phyloP scores from a whole-genome alignment of 2,888 invertebrate genomes.

The Acleris sparsana region DNA sequence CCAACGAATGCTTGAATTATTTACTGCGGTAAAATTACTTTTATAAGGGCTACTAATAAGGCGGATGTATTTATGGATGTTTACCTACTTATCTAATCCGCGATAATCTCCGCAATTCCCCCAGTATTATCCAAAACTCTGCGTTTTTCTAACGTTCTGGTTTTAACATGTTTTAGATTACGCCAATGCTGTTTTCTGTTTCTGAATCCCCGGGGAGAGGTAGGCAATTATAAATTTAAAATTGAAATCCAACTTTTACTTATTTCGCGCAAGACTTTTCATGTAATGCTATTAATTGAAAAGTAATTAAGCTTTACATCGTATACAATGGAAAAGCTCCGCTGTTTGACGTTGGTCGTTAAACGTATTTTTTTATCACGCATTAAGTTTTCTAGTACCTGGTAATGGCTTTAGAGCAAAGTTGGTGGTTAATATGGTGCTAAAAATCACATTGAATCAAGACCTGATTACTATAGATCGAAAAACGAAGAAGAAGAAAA shows the following conservation, averaged over 20 bases:
- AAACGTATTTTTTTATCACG: too few relatives aligned
- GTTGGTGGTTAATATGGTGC: too few relatives aligned
- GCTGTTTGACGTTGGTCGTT: too few relatives aligned
- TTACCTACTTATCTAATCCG: constrained; percentile 25
- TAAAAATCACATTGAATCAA: too few relatives aligned
- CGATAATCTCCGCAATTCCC: constrained; percentile 14
- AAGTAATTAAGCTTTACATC: too few relatives aligned
- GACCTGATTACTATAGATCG: background rate
- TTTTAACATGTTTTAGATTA: constrained; percentile 10
- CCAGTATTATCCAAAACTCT: constrained; percentile 8
- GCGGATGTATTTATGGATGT: constrained; percentile 26
- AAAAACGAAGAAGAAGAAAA: constrained; percentile 17
- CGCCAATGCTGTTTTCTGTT: constrained; percentile 6
- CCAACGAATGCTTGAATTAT: background rate
- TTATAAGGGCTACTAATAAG: constrained; percentile 21
- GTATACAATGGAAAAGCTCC: too few relatives aligned
- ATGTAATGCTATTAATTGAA: too few relatives aligned
- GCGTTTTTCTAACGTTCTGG: background rate
- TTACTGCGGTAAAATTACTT: constrained; percentile 2
- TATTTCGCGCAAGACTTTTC: too few relatives aligned
- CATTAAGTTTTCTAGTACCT: too few relatives aligned
- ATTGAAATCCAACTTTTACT: constrained; percentile 7
- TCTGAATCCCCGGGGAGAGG: constrained; percentile 7
- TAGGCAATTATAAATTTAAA: constrained; percentile 17
- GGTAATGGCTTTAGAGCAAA: too few relatives aligned